phyloP scores from a whole-genome alignment of 2,797 vertebrate genomes.

The Myotis myotis region DNA sequence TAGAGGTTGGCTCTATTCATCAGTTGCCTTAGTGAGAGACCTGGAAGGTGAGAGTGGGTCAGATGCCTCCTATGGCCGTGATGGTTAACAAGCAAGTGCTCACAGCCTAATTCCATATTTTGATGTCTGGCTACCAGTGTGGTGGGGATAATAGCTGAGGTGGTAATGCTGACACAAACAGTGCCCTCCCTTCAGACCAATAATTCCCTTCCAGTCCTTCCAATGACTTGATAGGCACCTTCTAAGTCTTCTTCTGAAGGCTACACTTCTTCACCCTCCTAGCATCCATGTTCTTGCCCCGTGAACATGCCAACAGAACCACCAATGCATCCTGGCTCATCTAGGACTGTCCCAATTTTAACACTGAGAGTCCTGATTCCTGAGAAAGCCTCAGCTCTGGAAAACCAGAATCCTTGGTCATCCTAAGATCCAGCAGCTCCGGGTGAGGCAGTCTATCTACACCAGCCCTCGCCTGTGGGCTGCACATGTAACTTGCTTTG shows the following conservation, averaged over 20 bases:
- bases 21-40: neutral
- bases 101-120: fast-evolving
- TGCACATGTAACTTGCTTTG: neutral
- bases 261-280: neutral
- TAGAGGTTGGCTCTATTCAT: neutral
- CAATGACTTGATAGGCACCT: fast-evolving
- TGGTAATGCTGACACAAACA: fast-evolving
- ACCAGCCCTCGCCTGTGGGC: neutral
- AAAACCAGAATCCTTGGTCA: neutral
- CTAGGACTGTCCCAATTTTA: neutral
- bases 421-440: neutral
- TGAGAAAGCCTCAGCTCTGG: neutral
- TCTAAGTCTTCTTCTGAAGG: neutral
- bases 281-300: neutral
- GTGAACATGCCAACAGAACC: no score
- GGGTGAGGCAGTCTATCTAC: fast-evolving
- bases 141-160: neutral
- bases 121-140: neutral
- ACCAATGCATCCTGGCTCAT: neutral
- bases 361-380: neutral
- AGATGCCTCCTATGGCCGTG: neutral
- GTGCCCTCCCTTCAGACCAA: neutral
- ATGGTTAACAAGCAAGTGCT: neutral
- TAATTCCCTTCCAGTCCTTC: neutral
- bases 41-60: neutral